phyloP scores from a whole-genome alignment of 2,797 vertebrate genomes.

The Carapus acus region DNA sequence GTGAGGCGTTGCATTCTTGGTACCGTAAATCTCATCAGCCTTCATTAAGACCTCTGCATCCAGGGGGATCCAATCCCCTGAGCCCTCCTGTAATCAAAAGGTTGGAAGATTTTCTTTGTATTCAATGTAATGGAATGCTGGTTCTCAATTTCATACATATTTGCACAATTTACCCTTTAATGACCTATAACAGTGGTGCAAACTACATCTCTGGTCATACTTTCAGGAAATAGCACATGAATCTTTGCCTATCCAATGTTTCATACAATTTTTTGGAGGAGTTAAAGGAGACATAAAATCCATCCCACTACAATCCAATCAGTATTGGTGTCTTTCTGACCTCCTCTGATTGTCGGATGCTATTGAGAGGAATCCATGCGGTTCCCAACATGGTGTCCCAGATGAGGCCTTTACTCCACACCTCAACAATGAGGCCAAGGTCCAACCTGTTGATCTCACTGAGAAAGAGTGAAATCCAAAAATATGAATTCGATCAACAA shows the following conservation, averaged over 20 bases:
- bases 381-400: constrained; percentile 99
- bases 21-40: constrained; percentile 93
- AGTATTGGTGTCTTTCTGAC: too few relatives aligned
- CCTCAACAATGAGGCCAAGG: constrained; percentile 92
- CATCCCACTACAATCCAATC: too few relatives aligned
- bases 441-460: constrained; percentile 96
- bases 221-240: too few relatives aligned
- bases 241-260: too few relatives aligned
- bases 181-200: too few relatives aligned
- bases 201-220: too few relatives aligned
- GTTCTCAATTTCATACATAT: too few relatives aligned
- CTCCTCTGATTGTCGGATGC: constrained; percentile 90
- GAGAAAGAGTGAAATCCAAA: constrained; percentile 18
- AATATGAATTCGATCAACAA: background rate
- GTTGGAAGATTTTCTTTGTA: background rate
- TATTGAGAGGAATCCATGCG: constrained; percentile 87
- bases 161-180: too few relatives aligned
- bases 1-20: constrained; percentile 90
- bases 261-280: too few relatives aligned
- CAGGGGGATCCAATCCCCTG: constrained; percentile 87
- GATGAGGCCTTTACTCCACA: constrained; percentile 99
- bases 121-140: too few relatives aligned
- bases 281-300: too few relatives aligned
- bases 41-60: constrained; percentile 95
- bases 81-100: constrained; percentile 81